Conservation (phyloP, 2,797 vertebrate species). For the Liparis tanakae region DNA sequence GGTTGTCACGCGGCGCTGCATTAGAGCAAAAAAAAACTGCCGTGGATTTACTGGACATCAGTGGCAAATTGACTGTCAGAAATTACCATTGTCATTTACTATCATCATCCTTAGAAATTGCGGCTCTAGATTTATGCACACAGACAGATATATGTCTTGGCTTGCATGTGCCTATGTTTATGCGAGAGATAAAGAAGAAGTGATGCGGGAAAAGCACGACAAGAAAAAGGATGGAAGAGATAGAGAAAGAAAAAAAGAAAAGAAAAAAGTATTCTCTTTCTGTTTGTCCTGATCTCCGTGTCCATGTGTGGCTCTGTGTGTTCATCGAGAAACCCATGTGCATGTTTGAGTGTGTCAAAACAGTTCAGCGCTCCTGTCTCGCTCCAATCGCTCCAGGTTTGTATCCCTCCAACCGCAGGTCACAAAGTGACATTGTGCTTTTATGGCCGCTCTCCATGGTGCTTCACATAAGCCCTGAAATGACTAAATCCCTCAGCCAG, state of each 20-base stretch:
- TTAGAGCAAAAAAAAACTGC: conserved; percentile 71
- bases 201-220: conserved; percentile 6
- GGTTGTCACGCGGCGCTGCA: conserved; percentile 70
- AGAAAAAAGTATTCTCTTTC: conserved; percentile 13
- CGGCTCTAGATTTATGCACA: conserved; percentile 68
- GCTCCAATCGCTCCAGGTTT: conserved; percentile 66
- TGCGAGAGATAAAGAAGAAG: background rate
- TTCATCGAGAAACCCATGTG: conserved; percentile 35
- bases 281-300: conserved; percentile 38
- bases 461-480: conserved; percentile 81
- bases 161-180: conserved; percentile 14
- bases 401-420: conserved; percentile 74
- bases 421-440: conserved; percentile 83
- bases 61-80: conserved; percentile 77
- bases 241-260: conserved; percentile 11
- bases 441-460: conserved; percentile 80
- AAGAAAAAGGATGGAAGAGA: conserved; percentile 14
- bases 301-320: conserved; percentile 35
- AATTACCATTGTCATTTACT: conserved; percentile 81
- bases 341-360: conserved; percentile 69
- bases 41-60: conserved; percentile 80
- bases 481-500: conserved; percentile 83
- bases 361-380: conserved; percentile 58
- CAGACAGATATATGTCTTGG: conserved; percentile 41
- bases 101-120: conserved; percentile 72